Evolutionary conservation across 2,888 invertebrate genomes (phyloP), one percentile per base, ranked within the genome.

Genomic region (Noctua pronuba): DNA sequence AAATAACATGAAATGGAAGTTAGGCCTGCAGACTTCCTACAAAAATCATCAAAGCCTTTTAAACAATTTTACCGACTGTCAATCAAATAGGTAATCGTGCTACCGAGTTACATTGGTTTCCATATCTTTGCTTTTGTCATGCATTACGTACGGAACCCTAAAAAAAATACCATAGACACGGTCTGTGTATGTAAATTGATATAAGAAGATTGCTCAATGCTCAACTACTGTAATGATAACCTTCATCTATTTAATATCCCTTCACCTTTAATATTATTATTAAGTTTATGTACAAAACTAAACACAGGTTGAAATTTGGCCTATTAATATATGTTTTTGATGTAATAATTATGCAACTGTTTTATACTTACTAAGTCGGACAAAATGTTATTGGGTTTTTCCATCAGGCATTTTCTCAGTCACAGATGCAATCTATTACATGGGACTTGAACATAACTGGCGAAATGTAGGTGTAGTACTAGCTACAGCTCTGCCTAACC

Each of bases 161-260:
- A 52, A 31, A n/a, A 62, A 41, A 60, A 73, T 7, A 60, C 24
- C 4, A 73, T 49, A 52, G 64, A 74, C 75, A 75, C 64, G 52
- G 31, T 73, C 31, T 11, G 52, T 24, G 49, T 24, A 41, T 62
- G 31, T 74, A 52, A 75, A 73, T 49, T 46, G 46, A 18, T 18
- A 46, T 18, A 49, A 75, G n/a, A 52, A 31, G 7, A 74, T 75
- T 74, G n/a, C 75, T 31, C 7, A 44, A 75, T 24, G 52, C 4
- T 24, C 24, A 52, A 52, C n/a, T 44, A n/a, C n/a, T 41, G 41
- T 44, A 11, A 52, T 44, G 7, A 52, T 35, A 75, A 31, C 75
- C 75, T 64, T 64, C 62, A 52, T 64, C 13, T 74, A 35, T 28
- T 52, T 41, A 31, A 44, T 35, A 35, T 35, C 52, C 75, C 41